These are phyloP conservation scores for Chelon auratus DNA, from an alignment of 2,797 vertebrate species.

Conservation along the genomic window DNA sequence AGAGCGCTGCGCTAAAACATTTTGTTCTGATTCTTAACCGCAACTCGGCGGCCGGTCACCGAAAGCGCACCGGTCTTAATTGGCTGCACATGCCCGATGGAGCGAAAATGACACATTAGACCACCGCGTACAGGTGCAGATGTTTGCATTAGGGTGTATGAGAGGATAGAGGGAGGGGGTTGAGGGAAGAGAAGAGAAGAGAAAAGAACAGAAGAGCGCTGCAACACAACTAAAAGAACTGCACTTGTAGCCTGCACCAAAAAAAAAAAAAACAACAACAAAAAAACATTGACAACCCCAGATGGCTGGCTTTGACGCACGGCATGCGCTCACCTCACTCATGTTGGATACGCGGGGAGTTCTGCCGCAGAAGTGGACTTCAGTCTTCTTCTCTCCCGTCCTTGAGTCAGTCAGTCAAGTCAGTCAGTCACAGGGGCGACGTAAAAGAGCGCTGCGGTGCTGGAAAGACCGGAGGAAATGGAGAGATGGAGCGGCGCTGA, in stretches of 20 bases:
- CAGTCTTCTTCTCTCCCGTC: conserved; percentile 33
- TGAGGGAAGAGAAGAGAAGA: too few species aligned
- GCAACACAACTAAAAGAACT: conserved; percentile 13
- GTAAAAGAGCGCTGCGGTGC: conserved; percentile 3
- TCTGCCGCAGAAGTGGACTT: conserved; percentile 68
- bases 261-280: too few species aligned
- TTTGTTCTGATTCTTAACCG: conserved; percentile 27
- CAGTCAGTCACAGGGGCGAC: neutral
- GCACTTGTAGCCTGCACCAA: conserved; percentile 12
- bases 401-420: conserved; percentile 14
- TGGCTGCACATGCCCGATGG: conserved; percentile 3
- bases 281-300: too few species aligned
- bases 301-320: neutral
- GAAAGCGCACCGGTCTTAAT: neutral
- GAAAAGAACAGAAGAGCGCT: neutral
- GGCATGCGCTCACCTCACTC: conserved; percentile 81
- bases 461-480: neutral
- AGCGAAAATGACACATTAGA: neutral
- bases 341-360: conserved; percentile 72
- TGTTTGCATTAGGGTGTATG: neutral
- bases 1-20: conserved; percentile 59
- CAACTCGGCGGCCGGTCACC: conserved; percentile 37
- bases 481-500: neutral
- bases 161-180: neutral
- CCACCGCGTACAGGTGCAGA: conserved; percentile 38